Evolutionary conservation across 2,113 vertebrate species (phyloP).

Genomic region (Crocuta crocuta): DNA sequence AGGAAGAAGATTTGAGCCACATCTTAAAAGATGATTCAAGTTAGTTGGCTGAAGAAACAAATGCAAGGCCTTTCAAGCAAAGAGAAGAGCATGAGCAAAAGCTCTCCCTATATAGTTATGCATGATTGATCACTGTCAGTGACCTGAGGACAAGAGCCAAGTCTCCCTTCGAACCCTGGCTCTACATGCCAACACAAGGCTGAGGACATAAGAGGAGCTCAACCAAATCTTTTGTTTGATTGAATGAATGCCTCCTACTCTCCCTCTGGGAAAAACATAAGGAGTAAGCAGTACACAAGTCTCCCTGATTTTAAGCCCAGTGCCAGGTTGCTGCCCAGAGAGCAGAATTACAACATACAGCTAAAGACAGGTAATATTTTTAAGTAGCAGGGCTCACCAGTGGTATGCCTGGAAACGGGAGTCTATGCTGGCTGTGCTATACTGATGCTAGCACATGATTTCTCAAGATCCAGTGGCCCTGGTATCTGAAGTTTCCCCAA

Average conservation of each 20-base stretch:
- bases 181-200: background rate
- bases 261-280: background rate
- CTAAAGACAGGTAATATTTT: background rate
- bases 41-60: background rate
- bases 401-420: background rate
- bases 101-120: background rate
- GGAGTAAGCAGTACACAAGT: background rate
- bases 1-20: background rate
- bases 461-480: background rate
- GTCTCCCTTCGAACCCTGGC: background rate
- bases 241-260: background rate
- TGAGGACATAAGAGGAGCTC: background rate
- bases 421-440: background rate
- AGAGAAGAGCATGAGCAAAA: background rate
- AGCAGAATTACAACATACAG: background rate
- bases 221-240: background rate
- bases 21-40: background rate
- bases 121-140: background rate
- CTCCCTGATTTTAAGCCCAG: constrained; percentile 32
- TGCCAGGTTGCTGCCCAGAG: background rate
- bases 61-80: background rate
- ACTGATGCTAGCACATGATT: background rate
- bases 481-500: background rate
- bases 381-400: background rate
- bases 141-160: background rate